Base-by-base conservation (phyloP, 2,888 invertebrate species). In the Ectropis crepuscularia region DNA sequence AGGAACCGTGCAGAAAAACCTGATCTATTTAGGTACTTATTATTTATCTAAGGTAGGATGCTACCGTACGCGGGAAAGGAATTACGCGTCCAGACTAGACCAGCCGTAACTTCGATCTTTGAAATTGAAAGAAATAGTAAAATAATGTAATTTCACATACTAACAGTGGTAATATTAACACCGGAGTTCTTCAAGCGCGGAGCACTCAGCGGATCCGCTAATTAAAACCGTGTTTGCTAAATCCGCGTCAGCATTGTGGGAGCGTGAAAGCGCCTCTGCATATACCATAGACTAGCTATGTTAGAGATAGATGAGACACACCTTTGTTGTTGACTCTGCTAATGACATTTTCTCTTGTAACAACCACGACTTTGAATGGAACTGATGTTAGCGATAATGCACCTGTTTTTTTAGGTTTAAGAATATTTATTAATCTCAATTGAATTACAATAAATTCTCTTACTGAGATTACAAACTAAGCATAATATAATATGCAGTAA, bases 211-310 rank as follows among this genome's bases (percentile, higher is more conserved):
- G 81, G 83, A 83, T 85, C 79, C 77, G 79, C 87, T 89, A 89
- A 90, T 90, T 89, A 86, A 87, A 89, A 87, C 87, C 82, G 85
- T 89, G 88, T 90, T 89, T 90, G 87, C 88, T 82, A 78, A 86
- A 89, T 88, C 83, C 80, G 82, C 83, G 78, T 79, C 82, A 79
- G 82, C 81, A 88, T 88, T 89, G 89, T 89, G 84, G 78, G 79
- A 80, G 79, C 80, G 80, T 85, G 85, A 85, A 87, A 87, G 86
- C 85, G 83, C 78, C 79, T 68, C 41, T 39, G 48, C 39, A 53
- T 53, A n/a, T 5, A 39, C 0, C 76, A 71, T 70, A 78, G 75
- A 73, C 64, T 72, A 79, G 62, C 80, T 12, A 16, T n/a, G 7
- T 50, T 59, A 28, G n/a, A 12, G 2, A 53, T 46, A 67, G 63